Percentiles rank a stretch among this genome's conserved stretches.
phyloP scores from a whole-genome alignment of 2,888 invertebrate genomes.

The Melinopterus prodromus region DNA sequence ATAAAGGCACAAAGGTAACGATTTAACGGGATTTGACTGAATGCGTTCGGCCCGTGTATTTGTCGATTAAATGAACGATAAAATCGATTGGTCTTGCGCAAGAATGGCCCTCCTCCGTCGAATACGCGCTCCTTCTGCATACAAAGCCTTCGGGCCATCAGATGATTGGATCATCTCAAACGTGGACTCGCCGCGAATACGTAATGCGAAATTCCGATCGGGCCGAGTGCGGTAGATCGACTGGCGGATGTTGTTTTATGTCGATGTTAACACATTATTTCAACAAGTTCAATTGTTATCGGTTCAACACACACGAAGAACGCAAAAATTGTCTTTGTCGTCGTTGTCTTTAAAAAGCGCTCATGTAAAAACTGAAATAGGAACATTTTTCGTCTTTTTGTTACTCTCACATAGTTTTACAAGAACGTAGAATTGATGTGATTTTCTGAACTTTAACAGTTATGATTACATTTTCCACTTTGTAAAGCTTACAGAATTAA shows the following conservation, averaged over 20 bases:
- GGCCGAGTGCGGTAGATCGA: background rate
- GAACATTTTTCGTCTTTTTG: too few species aligned
- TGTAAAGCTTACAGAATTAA: too few species aligned
- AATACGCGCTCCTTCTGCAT: background rate
- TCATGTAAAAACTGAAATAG: too few species aligned
- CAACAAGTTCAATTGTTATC: background rate
- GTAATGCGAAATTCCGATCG: background rate
- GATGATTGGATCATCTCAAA: background rate
- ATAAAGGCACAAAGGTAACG: background rate
- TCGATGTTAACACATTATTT: background rate
- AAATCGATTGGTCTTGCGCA: slow-evolving; percentile 4
- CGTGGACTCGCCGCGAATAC: background rate
- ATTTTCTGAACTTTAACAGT: too few species aligned
- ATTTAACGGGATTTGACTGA: slow-evolving; percentile 4
- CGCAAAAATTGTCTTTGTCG: too few species aligned
- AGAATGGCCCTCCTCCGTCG: background rate
- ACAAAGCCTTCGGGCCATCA: background rate
- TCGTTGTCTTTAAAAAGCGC: too few species aligned
- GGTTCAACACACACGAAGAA: too few species aligned
- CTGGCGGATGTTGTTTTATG: background rate
- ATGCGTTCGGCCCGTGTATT: background rate
- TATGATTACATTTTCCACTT: too few species aligned
- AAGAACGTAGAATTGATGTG: too few species aligned
- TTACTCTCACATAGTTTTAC: too few species aligned
- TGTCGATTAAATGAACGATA: slow-evolving; percentile 4